Conservation (phyloP, 64 coral and sea anemone species). For the Porites australiensis region DNA sequence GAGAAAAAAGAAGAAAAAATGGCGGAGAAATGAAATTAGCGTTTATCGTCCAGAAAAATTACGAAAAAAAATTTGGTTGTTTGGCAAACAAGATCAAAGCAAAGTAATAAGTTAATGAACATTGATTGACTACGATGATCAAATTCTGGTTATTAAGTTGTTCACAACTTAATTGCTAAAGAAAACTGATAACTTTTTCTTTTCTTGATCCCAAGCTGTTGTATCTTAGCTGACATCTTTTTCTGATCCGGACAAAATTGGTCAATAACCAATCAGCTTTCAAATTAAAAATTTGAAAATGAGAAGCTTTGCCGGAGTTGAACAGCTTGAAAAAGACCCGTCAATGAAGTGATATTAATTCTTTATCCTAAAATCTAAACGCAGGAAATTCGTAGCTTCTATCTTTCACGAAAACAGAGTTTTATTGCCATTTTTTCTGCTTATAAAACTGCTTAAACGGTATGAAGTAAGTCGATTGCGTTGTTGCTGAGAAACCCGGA, state of each 20-base stretch:
- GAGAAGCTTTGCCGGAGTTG: background rate
- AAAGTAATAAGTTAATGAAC: too few relatives aligned
- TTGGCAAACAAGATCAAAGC: too few relatives aligned
- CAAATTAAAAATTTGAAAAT: background rate
- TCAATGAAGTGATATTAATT: background rate
- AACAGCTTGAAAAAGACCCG: background rate
- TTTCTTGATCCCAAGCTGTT: too few relatives aligned
- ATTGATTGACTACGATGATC: too few relatives aligned
- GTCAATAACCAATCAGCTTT: background rate
- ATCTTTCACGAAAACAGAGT: background rate
- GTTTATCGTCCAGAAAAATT: too few relatives aligned
- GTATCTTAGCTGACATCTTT: too few relatives aligned
- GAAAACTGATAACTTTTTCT: too few relatives aligned
- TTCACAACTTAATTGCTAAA: too few relatives aligned
- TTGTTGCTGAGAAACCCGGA: background rate
- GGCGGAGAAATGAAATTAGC: too few relatives aligned
- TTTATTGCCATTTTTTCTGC: background rate
- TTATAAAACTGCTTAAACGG: background rate
- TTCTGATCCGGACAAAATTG: background rate
- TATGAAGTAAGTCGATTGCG: background rate
- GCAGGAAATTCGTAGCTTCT: background rate
- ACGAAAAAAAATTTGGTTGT: too few relatives aligned
- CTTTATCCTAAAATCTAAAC: slow-evolving; percentile 28
- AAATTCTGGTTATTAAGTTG: too few relatives aligned
- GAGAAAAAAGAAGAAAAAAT: too few relatives aligned